Conservation (phyloP, 2,113 vertebrate genomes). For the Pseudopipra pipra region DNA sequence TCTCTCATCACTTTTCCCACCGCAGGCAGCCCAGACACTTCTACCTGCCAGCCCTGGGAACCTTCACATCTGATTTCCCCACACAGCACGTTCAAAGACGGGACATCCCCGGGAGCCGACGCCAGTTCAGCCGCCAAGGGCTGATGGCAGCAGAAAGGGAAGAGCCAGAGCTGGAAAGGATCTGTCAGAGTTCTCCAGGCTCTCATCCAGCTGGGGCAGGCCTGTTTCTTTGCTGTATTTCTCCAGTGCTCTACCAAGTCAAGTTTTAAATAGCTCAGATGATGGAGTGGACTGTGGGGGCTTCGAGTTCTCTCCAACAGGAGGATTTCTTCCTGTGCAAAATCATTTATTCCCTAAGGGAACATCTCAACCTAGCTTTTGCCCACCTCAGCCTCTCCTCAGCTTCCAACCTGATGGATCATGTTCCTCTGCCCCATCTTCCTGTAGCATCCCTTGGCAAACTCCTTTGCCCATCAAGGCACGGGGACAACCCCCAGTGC, state of each 20-base stretch:
- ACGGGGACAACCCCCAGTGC: background rate
- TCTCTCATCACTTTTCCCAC: background rate
- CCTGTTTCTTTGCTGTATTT: background rate
- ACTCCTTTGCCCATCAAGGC: background rate
- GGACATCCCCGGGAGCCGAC: background rate
- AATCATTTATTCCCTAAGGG: background rate
- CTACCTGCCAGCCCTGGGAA: background rate
- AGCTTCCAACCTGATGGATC: background rate
- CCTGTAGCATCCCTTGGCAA: background rate
- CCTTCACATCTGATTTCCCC: background rate
- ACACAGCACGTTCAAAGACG: fast-evolving
- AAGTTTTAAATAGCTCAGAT: background rate
- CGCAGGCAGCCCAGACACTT: background rate
- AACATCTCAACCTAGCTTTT: background rate
- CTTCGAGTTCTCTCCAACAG: background rate
- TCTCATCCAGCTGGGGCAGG: conserved; percentile 14
- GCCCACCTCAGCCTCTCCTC: background rate
- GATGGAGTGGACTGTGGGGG: background rate
- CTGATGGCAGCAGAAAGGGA: background rate
- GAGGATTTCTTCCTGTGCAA: background rate
- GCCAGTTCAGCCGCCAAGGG: background rate
- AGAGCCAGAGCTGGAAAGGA: background rate
- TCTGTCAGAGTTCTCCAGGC: background rate
- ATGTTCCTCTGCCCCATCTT: background rate
- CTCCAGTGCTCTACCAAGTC: background rate